Evolutionary conservation across 2,797 vertebrate species (phyloP), one percentile per base, ranked within the genome.

Genomic region (Salarias fasciatus): DNA sequence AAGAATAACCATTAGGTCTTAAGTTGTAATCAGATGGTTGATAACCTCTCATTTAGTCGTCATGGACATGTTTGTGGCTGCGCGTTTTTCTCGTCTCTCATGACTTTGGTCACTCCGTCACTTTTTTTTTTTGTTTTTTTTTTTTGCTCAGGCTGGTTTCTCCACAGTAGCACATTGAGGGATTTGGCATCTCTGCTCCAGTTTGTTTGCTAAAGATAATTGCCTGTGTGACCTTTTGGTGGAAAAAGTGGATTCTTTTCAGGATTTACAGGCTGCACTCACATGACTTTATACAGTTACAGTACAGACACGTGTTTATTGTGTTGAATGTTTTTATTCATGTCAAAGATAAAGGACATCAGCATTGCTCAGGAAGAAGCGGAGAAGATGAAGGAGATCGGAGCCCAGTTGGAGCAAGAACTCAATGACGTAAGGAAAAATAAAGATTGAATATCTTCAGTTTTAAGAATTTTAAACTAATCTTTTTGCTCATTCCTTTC

Each of bases 351-450:
- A 24, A 68, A 66, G 40, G 94, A 97, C 72, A 94, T 95, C 49
- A 80, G 87, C 40, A 84, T 90, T 81, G 93, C 95, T 72, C 90
- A 93, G 45, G 85, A 88, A 29, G 93, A 94, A 62, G 74, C 94
- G 65, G 94, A 79, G 79, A 90, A 79, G 70, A 90, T 94, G 53
- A 88, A 91, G 55, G 93, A 92, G 68, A 91, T 71, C 75, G 95
- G 95, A 85, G 75, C 82, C 14, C 82, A 92, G 60, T 87, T 95
- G 92, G 94, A 97, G 63, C 92, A 94, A 79, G 94, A 97, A 71
- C 87, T 97, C 38, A 84, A 80, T 11, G 88, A 93, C 45, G 94
- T 93, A 84, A 44, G 9, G 52, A 9, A 14, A 31, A 63, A 30
- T 53, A n/a, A 13, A 11, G 3, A 55, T 6, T 5, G 36, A 49